Conservation (phyloP, 2,797 vertebrate species). For the Alcedo quadribrachys region DNA sequence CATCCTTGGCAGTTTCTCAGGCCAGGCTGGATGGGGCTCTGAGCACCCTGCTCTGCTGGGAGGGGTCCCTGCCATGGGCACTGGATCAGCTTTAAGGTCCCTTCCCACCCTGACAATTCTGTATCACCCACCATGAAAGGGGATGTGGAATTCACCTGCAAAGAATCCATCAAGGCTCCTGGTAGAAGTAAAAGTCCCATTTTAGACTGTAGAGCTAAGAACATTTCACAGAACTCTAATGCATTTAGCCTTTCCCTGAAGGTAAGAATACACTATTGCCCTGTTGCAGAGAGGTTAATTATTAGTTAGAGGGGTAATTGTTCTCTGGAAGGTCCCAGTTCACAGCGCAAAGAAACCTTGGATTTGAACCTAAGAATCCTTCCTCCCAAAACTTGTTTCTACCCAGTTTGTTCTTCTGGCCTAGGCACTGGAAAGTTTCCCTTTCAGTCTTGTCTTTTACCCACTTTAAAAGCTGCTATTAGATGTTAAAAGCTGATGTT, state of each 20-base stretch:
- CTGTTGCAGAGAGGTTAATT: constrained; percentile 14
- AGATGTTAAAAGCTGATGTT: not conserved
- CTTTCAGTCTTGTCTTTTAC: not conserved
- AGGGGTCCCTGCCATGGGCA: no score
- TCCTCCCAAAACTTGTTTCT: not conserved
- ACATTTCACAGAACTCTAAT: not conserved
- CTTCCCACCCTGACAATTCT: no score
- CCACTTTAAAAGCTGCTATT: not conserved
- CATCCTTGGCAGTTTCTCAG: no score
- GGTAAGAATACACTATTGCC: not conserved
- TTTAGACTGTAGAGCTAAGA: not conserved
- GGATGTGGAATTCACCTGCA: not conserved
- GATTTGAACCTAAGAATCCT: not conserved
- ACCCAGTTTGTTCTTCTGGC: not conserved
- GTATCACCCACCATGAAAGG: not conserved
- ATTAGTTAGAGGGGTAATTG: constrained; percentile 11
- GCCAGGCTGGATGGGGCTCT: no score
- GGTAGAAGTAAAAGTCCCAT: not conserved
- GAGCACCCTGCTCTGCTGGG: no score
- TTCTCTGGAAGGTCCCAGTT: not conserved
- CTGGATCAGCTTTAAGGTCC: no score
- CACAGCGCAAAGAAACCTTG: not conserved
- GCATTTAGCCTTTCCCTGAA: not conserved
- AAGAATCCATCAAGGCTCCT: not conserved
- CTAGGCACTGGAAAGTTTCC: not conserved